These are phyloP conservation scores for Pao palembangensis DNA, from an alignment of 2,113 vertebrate species.

Conservation along the genomic window DNA sequence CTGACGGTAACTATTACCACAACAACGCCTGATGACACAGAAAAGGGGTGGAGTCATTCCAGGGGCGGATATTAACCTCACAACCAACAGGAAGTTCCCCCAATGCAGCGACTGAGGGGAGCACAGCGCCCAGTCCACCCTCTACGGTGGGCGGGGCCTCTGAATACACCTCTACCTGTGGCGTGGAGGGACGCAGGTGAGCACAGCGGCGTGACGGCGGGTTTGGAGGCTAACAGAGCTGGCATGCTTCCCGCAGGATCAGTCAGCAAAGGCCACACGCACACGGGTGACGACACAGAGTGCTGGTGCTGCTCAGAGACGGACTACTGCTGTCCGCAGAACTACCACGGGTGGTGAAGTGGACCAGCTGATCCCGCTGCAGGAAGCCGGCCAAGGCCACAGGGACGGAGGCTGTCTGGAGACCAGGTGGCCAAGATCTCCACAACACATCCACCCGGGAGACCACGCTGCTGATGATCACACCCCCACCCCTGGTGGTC, in stretches of 20 bases:
- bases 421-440: too few relatives aligned
- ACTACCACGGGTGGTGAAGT: conserved; percentile 39
- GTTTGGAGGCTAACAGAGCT: not conserved
- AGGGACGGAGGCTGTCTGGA: conserved; percentile 35
- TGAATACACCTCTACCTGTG: conserved; percentile 14
- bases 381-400: too few relatives aligned
- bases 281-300: conserved; percentile 35
- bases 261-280: conserved; percentile 20
- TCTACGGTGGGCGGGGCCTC: not conserved
- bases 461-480: not conserved
- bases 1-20: conserved; percentile 15
- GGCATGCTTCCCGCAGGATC: not conserved
- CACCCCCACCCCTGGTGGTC: conserved; percentile 39
- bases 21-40: conserved; percentile 23
- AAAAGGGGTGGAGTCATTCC: not conserved
- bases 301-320: conserved; percentile 49
- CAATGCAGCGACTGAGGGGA: too few relatives aligned
- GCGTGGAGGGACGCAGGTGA: conserved; percentile 15
- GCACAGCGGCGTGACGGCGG: rapidly evolving
- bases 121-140: too few relatives aligned
- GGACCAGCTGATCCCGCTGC: conserved; percentile 5
- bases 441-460: not conserved
- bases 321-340: conserved; percentile 15
- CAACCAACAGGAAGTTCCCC: too few relatives aligned
- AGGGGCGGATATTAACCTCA: not conserved